A percentile compares a stretch with the other conserved stretches of the same genome.
Conservation (phyloP, 2,113 vertebrate genomes). For the Panthera leo region DNA sequence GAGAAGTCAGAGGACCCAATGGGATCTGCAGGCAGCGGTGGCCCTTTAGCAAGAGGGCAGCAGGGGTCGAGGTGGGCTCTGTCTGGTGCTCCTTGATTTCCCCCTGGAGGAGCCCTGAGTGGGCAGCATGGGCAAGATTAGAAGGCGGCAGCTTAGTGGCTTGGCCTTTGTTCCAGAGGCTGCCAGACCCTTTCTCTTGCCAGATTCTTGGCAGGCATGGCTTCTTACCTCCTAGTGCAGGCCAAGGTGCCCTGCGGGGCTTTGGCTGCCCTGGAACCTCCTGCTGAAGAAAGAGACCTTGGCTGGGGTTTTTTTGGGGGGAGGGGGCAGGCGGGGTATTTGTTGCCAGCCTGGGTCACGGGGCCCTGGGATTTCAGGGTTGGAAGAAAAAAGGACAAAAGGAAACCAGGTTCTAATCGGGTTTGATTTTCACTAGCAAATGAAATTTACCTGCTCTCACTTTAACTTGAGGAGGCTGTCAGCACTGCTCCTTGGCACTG, state of each 20-base stretch:
- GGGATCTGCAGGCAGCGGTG: neutral
- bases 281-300: neutral
- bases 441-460: constrained; percentile 84
- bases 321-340: neutral
- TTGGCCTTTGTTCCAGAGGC: constrained; percentile 54
- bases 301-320: neutral
- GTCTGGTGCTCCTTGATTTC: neutral
- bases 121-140: neutral
- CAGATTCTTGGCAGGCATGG: neutral
- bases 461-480: constrained; percentile 72
- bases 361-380: neutral
- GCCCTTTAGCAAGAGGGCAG: neutral
- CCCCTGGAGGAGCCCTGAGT: neutral
- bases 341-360: neutral
- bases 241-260: neutral
- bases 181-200: constrained; percentile 4
- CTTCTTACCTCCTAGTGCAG: neutral
- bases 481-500: constrained; percentile 70
- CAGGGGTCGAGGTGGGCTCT: neutral
- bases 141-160: neutral
- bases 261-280: neutral
- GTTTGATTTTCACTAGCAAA: constrained; percentile 86
- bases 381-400: constrained; percentile 53
- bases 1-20: neutral
- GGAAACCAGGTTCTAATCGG: constrained; percentile 74